Evolutionary conservation across 2,113 vertebrate genomes (phyloP), one percentile per base, ranked within the genome.

Genomic region (Isurus oxyrinchus): DNA sequence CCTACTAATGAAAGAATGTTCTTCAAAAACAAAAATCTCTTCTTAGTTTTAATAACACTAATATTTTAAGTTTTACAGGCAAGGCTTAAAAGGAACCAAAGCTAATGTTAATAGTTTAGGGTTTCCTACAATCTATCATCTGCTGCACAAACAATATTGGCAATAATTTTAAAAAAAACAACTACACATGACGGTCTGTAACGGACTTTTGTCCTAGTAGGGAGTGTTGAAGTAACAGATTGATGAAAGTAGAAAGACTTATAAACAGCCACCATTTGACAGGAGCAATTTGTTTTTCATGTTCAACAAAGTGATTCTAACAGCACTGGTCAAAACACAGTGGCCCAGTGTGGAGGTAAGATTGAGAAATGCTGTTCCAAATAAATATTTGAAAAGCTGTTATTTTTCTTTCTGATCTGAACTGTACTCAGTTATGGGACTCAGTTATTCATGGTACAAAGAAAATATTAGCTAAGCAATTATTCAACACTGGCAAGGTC

Each of bases 401-500:
- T 95, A 35, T n/a, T 95, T 95, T 72, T 55, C 90, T 53, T 72
- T 53, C 66, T 72, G 40, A 1, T 69, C 94, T 95, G 94, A 72
- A 16, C 40, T 35, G 40, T 35, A 19, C 44, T 72, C 14, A 27
- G 67, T 72, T 76, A 53, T 23, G 67, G 66, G 49, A 16, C 66
- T 76, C 40, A 95, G 25, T 53, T 95, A 95, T 72, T 72, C 27
- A 55, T 2, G 10, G 66, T 95, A 95, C 44, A 95, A 95, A 95
- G 94, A n/a, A 95, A 55, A 72, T 95, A 72, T 69, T 95, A 95
- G 94, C 94, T 53, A 53, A 95, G 66, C 67, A 72, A 95, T 95
- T 76, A 55, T 76, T 72, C 66, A 95, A 55, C 23, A 55, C 40
- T 72, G 90, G n/a, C 94, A 95, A 95, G 94, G 94, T 95, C 67